Base-by-base conservation (phyloP, 2,797 vertebrate genomes). In the Acipenser transmontanus region DNA sequence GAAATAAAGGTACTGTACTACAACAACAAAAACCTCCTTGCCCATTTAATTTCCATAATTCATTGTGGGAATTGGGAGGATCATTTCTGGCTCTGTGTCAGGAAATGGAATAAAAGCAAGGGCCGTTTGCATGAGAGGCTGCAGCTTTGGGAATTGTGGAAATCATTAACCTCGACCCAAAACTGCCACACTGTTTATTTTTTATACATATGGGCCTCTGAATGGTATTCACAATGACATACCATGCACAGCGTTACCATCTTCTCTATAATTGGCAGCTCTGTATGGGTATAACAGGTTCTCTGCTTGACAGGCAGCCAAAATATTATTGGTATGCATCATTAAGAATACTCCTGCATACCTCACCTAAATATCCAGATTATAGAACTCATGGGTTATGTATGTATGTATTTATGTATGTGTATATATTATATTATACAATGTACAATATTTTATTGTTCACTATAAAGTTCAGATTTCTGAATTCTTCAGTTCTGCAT, bases 161-260 rank as follows among this genome's bases (percentile, higher is more conserved):
- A 65, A 65, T 65, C 63, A 54, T 56, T 65, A 56, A 65, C 7
- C 2, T 17, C 8, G 49, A 14, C 7, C 34, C 62, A 52, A 20
- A 34, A 34, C 63, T 54, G 14, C 54, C 61, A 1, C 6, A 7
- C 1, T 20, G 50, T 34, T 14, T 7, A 49, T 49, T 13, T 63
- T n/a, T 13, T 50, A 2, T 49, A 13, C 49, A 8, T 34, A 47
- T 9, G 49, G 34, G 49, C 48, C 20, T 47, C 50, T 1, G 17
- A 9, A 63, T 47, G 47, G 50, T 49, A n/a, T 49, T 49, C 48
- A 49, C 61, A 12, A 2, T 47, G 11, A 12, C 20, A 20, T 20
- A n/a, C 7, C 60, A 62, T 4, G 11, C 56, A 62, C 61, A 47
- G 61, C 61, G 54, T 7, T 57, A 6, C 12, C 54, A 12, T n/a